phyloP scores from a whole-genome alignment of 2,888 invertebrate genomes.

The Macaria notata region DNA sequence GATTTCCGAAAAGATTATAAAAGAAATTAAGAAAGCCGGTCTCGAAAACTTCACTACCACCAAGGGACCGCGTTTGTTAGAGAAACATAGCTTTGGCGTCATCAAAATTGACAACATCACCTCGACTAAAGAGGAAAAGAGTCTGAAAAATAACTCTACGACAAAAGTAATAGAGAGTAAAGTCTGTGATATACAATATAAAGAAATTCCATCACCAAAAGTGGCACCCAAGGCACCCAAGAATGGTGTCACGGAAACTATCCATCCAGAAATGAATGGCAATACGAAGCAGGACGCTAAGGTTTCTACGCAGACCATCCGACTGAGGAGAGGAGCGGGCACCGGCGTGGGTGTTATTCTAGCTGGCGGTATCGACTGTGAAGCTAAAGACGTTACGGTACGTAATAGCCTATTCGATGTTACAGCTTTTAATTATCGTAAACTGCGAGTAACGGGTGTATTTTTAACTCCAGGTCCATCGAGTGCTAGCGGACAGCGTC shows the following conservation, averaged over 20 bases:
- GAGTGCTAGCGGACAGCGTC: slow-evolving; percentile 92
- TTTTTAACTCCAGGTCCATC: slow-evolving; percentile 86
- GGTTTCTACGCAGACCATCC: slow-evolving; percentile 54
- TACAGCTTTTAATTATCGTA: slow-evolving; percentile 9
- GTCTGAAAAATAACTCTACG: slow-evolving; percentile 36
- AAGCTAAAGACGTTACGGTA: slow-evolving; percentile 95
- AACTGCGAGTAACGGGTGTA: slow-evolving; percentile 4
- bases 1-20: slow-evolving; percentile 63
- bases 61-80: slow-evolving; percentile 37
- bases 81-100: slow-evolving; percentile 41
- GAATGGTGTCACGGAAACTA: slow-evolving; percentile 30
- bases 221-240: slow-evolving; percentile 28
- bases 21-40: slow-evolving; percentile 63
- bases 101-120: slow-evolving; percentile 39
- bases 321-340: slow-evolving; percentile 65
- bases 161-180: slow-evolving; percentile 37
- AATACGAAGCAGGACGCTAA: slow-evolving; percentile 43
- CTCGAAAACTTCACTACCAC: slow-evolving; percentile 52
- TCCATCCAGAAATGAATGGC: slow-evolving; percentile 28
- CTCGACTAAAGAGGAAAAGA: slow-evolving; percentile 42
- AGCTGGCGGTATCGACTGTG: slow-evolving; percentile 95
- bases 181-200: slow-evolving; percentile 30
- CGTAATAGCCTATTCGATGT: slow-evolving; percentile 42
- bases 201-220: slow-evolving; percentile 37
- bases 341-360: slow-evolving; percentile 93